phyloP scores from a whole-genome alignment of 2,888 invertebrate genomes.

The Ischnus inquisitorius region DNA sequence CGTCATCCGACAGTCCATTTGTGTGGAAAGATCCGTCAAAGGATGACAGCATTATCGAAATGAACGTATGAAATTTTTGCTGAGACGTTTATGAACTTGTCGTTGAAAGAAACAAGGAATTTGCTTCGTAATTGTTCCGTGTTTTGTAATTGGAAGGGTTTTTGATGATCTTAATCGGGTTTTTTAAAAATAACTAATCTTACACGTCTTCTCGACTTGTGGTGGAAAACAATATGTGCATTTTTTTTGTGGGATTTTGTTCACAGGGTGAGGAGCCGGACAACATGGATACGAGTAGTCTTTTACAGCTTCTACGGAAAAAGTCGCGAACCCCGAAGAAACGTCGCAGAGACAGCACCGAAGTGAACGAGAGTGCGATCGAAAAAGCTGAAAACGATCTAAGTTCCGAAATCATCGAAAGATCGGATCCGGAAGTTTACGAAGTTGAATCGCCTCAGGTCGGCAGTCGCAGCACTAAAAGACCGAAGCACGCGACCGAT shows the following conservation, averaged over 20 bases:
- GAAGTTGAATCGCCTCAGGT: not conserved
- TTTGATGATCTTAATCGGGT: no score
- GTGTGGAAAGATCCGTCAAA: not conserved
- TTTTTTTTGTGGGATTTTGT: not conserved
- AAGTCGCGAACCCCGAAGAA: not conserved
- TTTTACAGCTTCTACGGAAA: not conserved
- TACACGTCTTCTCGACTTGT: not conserved
- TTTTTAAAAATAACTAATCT: no score
- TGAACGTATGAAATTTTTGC: conserved; percentile 23
- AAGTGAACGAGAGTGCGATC: not conserved
- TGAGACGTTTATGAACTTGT: no score
- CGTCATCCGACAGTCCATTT: conserved; percentile 2
- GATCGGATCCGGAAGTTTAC: not conserved
- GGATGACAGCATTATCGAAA: conserved; percentile 22
- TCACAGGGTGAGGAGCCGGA: not conserved
- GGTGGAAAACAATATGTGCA: not conserved
- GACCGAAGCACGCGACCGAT: not conserved
- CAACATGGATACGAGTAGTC: conserved; percentile 2
- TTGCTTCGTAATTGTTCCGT: no score
- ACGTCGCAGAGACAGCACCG: not conserved
- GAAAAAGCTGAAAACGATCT: conserved; percentile 1
- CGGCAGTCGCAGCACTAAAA: not conserved
- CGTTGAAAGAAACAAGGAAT: no score
- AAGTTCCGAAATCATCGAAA: not conserved
- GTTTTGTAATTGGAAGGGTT: no score